A percentile compares a stretch with the other conserved stretches of the same genome.
phyloP scores from a whole-genome alignment of 2,113 vertebrate species.

The Spheniscus mendiculus region DNA sequence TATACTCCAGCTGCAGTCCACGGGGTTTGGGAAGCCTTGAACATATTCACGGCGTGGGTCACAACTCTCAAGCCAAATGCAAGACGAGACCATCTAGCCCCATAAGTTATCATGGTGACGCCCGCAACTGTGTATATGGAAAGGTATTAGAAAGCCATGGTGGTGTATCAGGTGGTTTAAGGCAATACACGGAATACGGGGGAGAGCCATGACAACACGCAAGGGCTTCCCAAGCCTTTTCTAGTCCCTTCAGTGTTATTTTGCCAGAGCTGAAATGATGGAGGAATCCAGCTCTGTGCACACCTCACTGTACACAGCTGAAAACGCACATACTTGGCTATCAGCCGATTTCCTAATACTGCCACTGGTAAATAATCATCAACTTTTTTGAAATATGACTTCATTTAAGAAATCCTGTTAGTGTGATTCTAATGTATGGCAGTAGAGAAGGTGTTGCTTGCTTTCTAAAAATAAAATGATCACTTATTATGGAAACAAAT shows the following conservation, averaged over 20 bases:
- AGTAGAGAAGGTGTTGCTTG: background rate
- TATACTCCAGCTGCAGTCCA: background rate
- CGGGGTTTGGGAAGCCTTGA: background rate
- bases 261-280: background rate
- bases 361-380: background rate
- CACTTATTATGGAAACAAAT: background rate
- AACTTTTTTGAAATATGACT: background rate
- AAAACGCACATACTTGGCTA: background rate
- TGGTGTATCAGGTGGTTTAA: background rate
- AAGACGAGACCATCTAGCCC: fast-evolving
- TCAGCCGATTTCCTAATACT: background rate
- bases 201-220: fast-evolving
- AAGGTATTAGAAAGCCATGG: background rate
- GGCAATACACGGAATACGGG: background rate
- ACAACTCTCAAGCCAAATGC: background rate
- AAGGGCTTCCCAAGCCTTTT: background rate
- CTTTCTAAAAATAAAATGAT: background rate
- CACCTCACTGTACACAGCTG: background rate
- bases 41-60: fast-evolving
- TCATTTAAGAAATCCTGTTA: background rate
- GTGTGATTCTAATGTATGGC: background rate
- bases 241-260: background rate
- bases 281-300: background rate
- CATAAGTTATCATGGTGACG: fast-evolving
- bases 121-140: background rate